Evolutionary conservation across 2,888 invertebrate genomes (phyloP).

Genomic region (Ferdinandea cuprea): DNA sequence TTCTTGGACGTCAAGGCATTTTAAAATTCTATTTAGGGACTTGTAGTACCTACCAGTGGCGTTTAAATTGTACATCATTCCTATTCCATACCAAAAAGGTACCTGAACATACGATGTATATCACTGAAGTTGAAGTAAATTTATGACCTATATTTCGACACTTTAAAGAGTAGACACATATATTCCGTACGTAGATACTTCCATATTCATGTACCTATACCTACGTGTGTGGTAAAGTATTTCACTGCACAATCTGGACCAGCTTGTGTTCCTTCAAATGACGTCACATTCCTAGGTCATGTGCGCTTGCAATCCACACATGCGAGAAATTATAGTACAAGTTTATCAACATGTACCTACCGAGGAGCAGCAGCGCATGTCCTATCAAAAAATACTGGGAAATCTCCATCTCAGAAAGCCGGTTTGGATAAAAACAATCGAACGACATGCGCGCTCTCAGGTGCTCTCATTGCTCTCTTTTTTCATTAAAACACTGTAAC

Average conservation of each 20-base stretch:
- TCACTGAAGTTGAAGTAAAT: too few species aligned
- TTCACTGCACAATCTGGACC: neutral
- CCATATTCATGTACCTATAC: too few species aligned
- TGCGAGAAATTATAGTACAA: neutral
- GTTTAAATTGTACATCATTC: too few species aligned
- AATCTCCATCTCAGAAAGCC: constrained; percentile 24
- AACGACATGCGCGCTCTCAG: constrained; percentile 36
- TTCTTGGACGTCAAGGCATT: too few species aligned
- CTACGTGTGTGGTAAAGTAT: too few species aligned
- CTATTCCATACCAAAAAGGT: too few species aligned
- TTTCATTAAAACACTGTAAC: neutral
- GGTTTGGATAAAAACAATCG: constrained; percentile 32
- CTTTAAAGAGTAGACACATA: too few species aligned
- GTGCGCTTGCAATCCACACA: neutral
- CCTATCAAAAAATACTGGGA: constrained; percentile 36
- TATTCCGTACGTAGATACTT: too few species aligned
- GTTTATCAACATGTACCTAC: constrained; percentile 12
- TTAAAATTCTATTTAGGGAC: too few species aligned
- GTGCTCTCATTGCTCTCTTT: neutral
- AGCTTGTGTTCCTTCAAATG: neutral
- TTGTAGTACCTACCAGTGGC: too few species aligned
- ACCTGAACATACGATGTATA: too few species aligned
- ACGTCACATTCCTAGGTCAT: constrained; percentile 26
- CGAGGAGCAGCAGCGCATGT: constrained; percentile 38
- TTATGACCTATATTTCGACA: too few species aligned